Conservation (phyloP, 2,888 invertebrate species). For the Lordiphosa andalusiaca region DNA sequence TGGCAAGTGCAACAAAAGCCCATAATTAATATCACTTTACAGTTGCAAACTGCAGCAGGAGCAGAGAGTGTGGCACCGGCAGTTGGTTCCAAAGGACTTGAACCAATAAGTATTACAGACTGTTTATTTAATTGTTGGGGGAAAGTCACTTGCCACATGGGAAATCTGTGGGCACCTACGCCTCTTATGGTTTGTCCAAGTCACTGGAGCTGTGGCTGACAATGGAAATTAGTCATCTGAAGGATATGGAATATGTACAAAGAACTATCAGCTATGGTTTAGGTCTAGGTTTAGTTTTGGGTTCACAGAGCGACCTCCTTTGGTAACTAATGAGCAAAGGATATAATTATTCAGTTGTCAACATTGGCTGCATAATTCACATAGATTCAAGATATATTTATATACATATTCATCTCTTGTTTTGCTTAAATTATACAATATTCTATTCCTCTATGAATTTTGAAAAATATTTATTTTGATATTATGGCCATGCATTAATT, state of each 20-base stretch:
- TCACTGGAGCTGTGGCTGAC: neutral
- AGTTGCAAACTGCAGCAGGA: constrained; percentile 39
- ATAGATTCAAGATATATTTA: neutral
- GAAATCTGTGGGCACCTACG: neutral
- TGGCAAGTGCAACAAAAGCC: constrained; percentile 43
- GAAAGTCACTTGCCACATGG: constrained; percentile 11
- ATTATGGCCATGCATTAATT: constrained; percentile 42
- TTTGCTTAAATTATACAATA: neutral
- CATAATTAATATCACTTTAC: constrained; percentile 62
- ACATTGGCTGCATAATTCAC: neutral
- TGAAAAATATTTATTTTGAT: constrained; percentile 33
- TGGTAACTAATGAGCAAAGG: constrained; percentile 2
- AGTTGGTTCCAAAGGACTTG: constrained; percentile 5
- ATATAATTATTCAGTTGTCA: constrained; percentile 10
- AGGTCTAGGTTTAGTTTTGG: no score
- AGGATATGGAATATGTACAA: no score
- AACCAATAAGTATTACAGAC: constrained; percentile 31
- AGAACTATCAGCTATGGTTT: no score
- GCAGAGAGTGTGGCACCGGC: constrained; percentile 5
- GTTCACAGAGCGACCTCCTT: no score
- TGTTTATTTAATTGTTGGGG: constrained; percentile 41
- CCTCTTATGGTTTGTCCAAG: neutral
- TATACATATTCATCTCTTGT: neutral
- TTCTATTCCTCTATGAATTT: constrained; percentile 7
- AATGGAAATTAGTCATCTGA: constrained; percentile 4